A percentile compares a stretch with the other conserved stretches of the same genome.
phyloP scores from a whole-genome alignment of 2,888 invertebrate genomes.

The Cotesia congregata region DNA sequence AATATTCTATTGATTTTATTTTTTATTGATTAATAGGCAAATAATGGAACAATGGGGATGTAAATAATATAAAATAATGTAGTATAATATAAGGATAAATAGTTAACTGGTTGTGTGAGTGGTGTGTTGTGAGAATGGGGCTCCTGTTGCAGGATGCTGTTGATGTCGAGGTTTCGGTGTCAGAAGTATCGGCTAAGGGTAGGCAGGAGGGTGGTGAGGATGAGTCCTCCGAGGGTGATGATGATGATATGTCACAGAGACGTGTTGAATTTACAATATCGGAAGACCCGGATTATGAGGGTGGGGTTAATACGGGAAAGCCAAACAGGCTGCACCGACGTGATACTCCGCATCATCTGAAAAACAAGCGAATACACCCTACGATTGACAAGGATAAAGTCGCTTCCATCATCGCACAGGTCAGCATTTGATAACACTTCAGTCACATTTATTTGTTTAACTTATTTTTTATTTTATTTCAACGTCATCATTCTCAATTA shows the following conservation, averaged over 20 bases:
- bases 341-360: conserved; percentile 99
- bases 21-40: background rate
- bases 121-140: conserved; percentile 47
- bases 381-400: conserved; percentile 80
- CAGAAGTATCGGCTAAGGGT: conserved; percentile 73
- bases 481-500: conserved; percentile 10
- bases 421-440: conserved; percentile 62
- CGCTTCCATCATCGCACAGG: conserved; percentile 80
- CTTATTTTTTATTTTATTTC: conserved; percentile 25
- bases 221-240: conserved; percentile 78
- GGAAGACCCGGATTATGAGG: conserved; percentile 69
- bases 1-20: conserved; percentile 18
- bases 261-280: conserved; percentile 68
- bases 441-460: conserved; percentile 30
- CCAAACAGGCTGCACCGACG: conserved; percentile 85
- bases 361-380: conserved; percentile 92
- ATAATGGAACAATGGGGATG: background rate
- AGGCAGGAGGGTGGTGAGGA: conserved; percentile 74
- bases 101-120: conserved; percentile 15
- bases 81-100: conserved; percentile 14
- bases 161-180: conserved; percentile 72
- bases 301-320: conserved; percentile 71
- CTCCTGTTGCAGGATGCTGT: conserved; percentile 59
- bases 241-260: conserved; percentile 63
- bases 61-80: background rate